phyloP scores from a whole-genome alignment of 2,113 vertebrate species.

The Channa maculata region DNA sequence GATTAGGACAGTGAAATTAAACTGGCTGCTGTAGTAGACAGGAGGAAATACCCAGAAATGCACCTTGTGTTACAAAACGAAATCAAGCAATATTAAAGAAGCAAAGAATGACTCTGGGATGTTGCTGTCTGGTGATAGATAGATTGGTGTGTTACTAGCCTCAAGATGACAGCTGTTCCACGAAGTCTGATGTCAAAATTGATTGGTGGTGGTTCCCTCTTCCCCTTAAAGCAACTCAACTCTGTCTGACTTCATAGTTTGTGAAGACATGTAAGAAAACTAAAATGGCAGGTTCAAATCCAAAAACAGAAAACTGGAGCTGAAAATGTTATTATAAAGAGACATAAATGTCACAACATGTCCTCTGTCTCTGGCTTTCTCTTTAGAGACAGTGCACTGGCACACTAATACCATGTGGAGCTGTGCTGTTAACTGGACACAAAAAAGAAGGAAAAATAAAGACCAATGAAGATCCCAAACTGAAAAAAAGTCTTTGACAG shows the following conservation, averaged over 20 bases:
- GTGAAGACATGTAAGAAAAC: neutral
- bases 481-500: conserved; percentile 8
- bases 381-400: too few relatives aligned
- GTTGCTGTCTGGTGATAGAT: neutral
- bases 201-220: conserved; percentile 8
- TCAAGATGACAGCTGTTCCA: neutral
- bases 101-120: neutral
- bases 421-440: conserved; percentile 21
- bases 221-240: neutral
- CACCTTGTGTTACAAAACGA: conserved; percentile 1
- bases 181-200: conserved; percentile 1
- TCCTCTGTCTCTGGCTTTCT: too few relatives aligned
- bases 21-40: conserved; percentile 13
- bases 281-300: neutral
- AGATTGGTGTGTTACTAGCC: conserved; percentile 1
- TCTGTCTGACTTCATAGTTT: neutral
- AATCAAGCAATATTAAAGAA: neutral
- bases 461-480: conserved; percentile 4
- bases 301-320: neutral
- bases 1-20: conserved; percentile 37
- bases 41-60: neutral
- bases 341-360: neutral
- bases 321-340: neutral
- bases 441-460: conserved; percentile 1
- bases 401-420: neutral